Conservation (phyloP, 1,140 invertebrate species). For the Drosophila equinoxialis region DNA sequence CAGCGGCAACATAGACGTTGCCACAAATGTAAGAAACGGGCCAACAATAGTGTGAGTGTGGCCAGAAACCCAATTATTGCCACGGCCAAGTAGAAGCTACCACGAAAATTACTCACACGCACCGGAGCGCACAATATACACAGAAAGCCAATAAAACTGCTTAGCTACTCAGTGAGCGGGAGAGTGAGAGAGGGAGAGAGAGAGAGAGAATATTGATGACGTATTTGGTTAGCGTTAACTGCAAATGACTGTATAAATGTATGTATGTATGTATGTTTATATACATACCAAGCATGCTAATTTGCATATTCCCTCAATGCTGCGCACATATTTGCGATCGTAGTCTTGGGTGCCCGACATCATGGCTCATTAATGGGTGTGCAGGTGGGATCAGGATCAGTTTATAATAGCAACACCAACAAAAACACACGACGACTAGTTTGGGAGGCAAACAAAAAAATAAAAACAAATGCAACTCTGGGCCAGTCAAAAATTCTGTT, state of each 20-base stretch:
- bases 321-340: constrained; percentile 67
- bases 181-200: neutral
- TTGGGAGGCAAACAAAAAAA: neutral
- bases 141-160: constrained; percentile 59
- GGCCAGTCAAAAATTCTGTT: constrained; percentile 28
- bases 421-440: no score
- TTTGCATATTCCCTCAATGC: constrained; percentile 60
- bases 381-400: no score
- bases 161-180: constrained; percentile 31
- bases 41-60: constrained; percentile 43
- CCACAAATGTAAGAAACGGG: constrained; percentile 49
- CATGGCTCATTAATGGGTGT: neutral
- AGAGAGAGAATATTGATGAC: constrained; percentile 3
- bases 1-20: constrained; percentile 44
- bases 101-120: constrained; percentile 65
- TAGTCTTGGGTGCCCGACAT: constrained; percentile 57
- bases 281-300: constrained; percentile 60
- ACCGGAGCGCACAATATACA: constrained; percentile 68
- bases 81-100: constrained; percentile 63
- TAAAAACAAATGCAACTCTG: constrained; percentile 11
- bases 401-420: no score
- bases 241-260: neutral
- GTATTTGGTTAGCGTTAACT: constrained; percentile 1
- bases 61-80: constrained; percentile 43
- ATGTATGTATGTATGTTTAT: neutral